Percentiles rank a stretch among this genome's conserved stretches.
phyloP scores from a whole-genome alignment of 2,888 invertebrate genomes.

The Drosophila sordidula region DNA sequence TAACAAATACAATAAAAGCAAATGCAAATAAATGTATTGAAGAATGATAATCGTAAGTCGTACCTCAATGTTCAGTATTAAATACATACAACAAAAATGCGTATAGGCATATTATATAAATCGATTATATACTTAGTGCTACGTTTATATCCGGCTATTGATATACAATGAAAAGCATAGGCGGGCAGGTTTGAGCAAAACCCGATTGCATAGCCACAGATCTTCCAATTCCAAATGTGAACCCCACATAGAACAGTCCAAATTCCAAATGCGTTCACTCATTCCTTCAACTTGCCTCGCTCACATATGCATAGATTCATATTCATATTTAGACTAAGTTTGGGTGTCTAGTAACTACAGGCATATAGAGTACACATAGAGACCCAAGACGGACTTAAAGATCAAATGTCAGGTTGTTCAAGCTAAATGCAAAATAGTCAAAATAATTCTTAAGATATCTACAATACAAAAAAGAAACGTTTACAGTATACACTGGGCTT shows the following conservation, averaged over 20 bases:
- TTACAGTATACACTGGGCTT: conserved; percentile 84
- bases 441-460: conserved; percentile 36
- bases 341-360: conserved; percentile 51
- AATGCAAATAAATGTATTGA: conserved; percentile 56
- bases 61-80: conserved; percentile 77
- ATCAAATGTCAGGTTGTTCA: conserved; percentile 64
- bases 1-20: conserved; percentile 31
- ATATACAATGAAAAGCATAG: conserved; percentile 5
- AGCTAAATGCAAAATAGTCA: conserved; percentile 45
- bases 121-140: conserved; percentile 28
- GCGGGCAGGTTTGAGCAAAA: conserved; percentile 14
- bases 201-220: background rate
- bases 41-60: conserved; percentile 79
- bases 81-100: conserved; percentile 39
- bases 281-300: conserved; percentile 20
- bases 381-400: conserved; percentile 49
- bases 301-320: conserved; percentile 1
- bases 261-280: background rate
- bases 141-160: conserved; percentile 7
- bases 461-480: conserved; percentile 52
- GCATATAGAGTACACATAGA: conserved; percentile 33
- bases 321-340: conserved; percentile 47
- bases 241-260: conserved; percentile 1
- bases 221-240: conserved; percentile 12
- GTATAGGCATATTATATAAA: conserved; percentile 26